These are phyloP conservation scores for Poecilia gillii DNA, from an alignment of 2,797 vertebrate genomes.

Conservation along the genomic window DNA sequence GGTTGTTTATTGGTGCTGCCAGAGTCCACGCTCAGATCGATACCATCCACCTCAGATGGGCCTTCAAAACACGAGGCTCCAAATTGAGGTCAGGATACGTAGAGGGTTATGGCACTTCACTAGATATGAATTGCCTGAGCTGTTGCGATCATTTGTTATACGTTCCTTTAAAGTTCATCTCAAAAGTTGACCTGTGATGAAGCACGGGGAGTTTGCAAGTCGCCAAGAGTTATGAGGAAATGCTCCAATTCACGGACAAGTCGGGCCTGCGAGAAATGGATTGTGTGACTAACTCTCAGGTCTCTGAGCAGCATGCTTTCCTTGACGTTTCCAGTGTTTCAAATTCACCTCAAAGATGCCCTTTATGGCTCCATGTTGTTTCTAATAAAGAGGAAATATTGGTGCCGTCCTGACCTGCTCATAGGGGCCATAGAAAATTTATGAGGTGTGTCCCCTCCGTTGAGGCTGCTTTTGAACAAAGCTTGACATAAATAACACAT, in stretches of 20 bases:
- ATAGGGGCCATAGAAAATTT: conserved; percentile 72
- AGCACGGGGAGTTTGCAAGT: conserved; percentile 55
- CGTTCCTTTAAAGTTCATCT: conserved; percentile 71
- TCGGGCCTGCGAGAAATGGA: conserved; percentile 52
- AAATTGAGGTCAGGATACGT: conserved; percentile 80
- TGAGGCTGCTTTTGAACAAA: conserved; percentile 66
- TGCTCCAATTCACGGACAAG: conserved; percentile 29
- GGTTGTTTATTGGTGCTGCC: conserved; percentile 80
- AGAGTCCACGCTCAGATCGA: conserved; percentile 71
- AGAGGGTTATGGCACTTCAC: conserved; percentile 69
- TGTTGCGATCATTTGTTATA: conserved; percentile 64
- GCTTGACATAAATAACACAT: conserved; percentile 70
- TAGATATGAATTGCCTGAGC: conserved; percentile 59
- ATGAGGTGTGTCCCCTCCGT: conserved; percentile 64
- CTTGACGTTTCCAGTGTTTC: conserved; percentile 35
- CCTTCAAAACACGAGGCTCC: conserved; percentile 69
- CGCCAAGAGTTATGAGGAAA: conserved; percentile 59
- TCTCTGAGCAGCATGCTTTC: conserved; percentile 39
- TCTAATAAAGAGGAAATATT: conserved; percentile 81
- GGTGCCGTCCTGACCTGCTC: conserved; percentile 78
- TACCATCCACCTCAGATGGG: conserved; percentile 72
- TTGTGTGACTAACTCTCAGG: conserved; percentile 65
- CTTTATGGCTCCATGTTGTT: conserved; percentile 71
- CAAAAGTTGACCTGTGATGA: conserved; percentile 72
- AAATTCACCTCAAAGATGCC: conserved; percentile 55